Conservation (phyloP, 2,797 vertebrate species). For the Emydoidea blandingii region DNA sequence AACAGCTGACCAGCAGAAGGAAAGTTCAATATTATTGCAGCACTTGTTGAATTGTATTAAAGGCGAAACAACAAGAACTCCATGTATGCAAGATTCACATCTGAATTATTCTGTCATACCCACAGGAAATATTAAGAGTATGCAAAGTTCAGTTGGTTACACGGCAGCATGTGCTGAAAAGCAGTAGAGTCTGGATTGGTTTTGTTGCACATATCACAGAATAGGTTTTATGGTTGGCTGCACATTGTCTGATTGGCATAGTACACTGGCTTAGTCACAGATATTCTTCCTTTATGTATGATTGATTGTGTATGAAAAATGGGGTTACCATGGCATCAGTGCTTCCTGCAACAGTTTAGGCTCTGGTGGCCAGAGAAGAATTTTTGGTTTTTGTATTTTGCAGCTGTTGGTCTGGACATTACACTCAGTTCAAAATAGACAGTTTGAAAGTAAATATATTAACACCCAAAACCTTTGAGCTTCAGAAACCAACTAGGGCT, state of each 20-base stretch:
- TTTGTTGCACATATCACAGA: neutral
- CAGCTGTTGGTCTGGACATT: neutral
- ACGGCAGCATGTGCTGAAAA: neutral
- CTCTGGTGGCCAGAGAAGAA: neutral
- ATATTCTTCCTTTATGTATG: neutral
- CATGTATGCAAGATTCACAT: neutral
- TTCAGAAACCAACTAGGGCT: neutral
- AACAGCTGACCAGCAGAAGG: constrained; percentile 13
- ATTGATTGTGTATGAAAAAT: neutral
- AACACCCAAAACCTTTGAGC: neutral
- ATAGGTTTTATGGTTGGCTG: neutral
- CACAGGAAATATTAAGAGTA: rapidly evolving
- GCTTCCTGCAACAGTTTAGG: neutral
- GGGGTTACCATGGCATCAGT: neutral
- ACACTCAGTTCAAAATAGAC: neutral
- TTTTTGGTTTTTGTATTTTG: neutral
- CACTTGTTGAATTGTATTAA: neutral
- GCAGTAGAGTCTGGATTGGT: neutral
- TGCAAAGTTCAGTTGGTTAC: neutral
- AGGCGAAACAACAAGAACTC: neutral
- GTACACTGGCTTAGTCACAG: neutral
- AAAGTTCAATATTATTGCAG: neutral
- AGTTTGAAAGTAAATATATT: neutral
- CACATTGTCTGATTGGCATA: neutral
- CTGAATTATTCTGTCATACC: neutral